Percentiles rank a stretch among this genome's conserved stretches.
These are phyloP conservation scores for Antechinus flavipes DNA, from an alignment of 2,113 vertebrate species.

Conservation along the genomic window DNA sequence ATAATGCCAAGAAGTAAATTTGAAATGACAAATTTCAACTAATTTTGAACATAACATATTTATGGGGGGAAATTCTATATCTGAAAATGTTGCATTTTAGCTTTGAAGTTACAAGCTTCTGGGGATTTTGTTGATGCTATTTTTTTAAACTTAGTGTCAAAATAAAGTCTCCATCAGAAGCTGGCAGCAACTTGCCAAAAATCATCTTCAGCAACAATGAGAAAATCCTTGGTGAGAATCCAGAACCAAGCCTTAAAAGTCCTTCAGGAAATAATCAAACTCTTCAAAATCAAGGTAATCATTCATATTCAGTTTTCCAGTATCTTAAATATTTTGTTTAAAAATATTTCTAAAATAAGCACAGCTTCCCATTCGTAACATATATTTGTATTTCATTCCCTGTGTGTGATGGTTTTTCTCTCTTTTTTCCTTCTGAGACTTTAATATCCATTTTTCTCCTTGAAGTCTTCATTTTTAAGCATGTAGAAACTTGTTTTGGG, in stretches of 20 bases:
- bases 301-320: neutral
- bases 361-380: neutral
- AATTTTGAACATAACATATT: neutral
- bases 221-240: conserved; percentile 40
- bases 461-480: neutral
- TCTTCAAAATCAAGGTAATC: conserved; percentile 56
- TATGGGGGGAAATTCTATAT: neutral
- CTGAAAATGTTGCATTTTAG: neutral
- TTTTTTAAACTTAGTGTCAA: conserved; percentile 80
- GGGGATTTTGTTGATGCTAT: neutral
- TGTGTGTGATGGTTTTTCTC: neutral
- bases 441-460: neutral
- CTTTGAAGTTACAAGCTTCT: neutral
- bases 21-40: neutral
- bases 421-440: neutral
- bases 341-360: neutral
- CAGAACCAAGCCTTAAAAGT: neutral
- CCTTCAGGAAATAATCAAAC: neutral
- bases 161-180: conserved; percentile 82
- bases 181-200: conserved; percentile 78
- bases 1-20: neutral
- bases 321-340: neutral
- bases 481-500: neutral
- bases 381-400: neutral
- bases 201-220: conserved; percentile 78